Evolutionary conservation across 2,888 invertebrate genomes (phyloP), one percentile per base, ranked within the genome.

Genomic region (Noctua comes): DNA sequence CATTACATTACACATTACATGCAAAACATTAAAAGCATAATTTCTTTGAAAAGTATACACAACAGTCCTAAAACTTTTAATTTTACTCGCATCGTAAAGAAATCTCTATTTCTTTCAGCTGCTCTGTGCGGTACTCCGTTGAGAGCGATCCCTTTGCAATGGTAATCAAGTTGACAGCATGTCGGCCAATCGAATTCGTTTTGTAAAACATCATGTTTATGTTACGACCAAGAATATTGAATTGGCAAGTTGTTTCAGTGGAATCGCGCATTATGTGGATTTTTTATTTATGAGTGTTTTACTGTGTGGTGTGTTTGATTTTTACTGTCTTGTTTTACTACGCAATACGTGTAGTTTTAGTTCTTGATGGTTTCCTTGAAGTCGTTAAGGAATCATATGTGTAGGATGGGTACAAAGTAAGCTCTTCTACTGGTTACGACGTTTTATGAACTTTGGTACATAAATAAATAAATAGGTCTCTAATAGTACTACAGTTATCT

Each of bases 151-250:
- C 43, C 51, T 85, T 87, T 86, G 77, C 87, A 87, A 84, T 87
- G 78, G 76, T 81, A 86, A 87, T 86, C 73, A 80, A 40, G 68
- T 79, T 80, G 66, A 72, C 80, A 80, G 66, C 36, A 80, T 74
- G 71, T 76, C 72, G 77, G 71, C 76, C 76, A 82, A 87, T 86
- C 69, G 72, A 75, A 88, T 88, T 86, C 74, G 59, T 73, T 86
- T 84, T 54, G 48, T 73, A 62, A 69, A 69, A 74, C 65, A 31
- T 46, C 79, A 27, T 80, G 73, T 86, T 75, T 77, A 83, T 57
- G 21, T 73, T 68, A 46, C 54, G 21, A n/a, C 54, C 70, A 31
- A 75, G 70, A 77, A 85, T 83, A 83, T 80, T 85, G 73, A 85
- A 83, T 86, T 64, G 36, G 21, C 36, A 54, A 36, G 74, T 54